phyloP scores from a whole-genome alignment of 1,140 invertebrate genomes.

The Archegozetes longisetosus region DNA sequence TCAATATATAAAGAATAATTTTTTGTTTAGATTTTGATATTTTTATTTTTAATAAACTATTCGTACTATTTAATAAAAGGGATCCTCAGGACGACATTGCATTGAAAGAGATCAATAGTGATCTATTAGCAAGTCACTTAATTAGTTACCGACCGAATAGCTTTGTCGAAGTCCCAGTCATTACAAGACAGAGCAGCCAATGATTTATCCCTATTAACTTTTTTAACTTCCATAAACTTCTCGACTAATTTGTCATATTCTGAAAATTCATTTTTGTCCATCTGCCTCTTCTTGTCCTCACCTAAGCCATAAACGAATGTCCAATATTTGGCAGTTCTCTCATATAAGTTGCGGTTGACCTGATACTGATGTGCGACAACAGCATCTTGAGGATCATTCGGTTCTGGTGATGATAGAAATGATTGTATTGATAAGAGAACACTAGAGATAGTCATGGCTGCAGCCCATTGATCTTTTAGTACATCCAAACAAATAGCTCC shows the following conservation, averaged over 20 bases:
- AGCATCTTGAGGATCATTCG: conserved; percentile 87
- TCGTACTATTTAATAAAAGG: too few species aligned
- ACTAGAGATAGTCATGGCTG: conserved; percentile 92
- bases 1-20: too few species aligned
- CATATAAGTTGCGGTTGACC: conserved; percentile 66
- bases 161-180: conserved; percentile 50
- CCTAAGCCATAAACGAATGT: conserved; percentile 68
- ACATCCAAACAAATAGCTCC: conserved; percentile 98
- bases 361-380: conserved; percentile 91
- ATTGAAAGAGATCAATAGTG: too few species aligned
- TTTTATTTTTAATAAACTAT: too few species aligned
- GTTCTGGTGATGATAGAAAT: conserved; percentile 71
- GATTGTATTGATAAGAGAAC: conserved; percentile 61
- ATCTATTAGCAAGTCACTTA: too few species aligned
- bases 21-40: too few species aligned
- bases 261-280: conserved; percentile 37
- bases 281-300: conserved; percentile 20
- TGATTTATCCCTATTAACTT: conserved; percentile 60
- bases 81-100: too few species aligned
- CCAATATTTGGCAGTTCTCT: conserved; percentile 81
- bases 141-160: conserved; percentile 5
- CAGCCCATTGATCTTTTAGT: conserved; percentile 98
- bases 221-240: conserved; percentile 61
- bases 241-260: conserved; percentile 67
- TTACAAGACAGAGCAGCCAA: conserved; percentile 66